Evolutionary conservation across 2,888 invertebrate genomes (phyloP).

Genomic region (Hydrotaea cyrtoneurina): DNA sequence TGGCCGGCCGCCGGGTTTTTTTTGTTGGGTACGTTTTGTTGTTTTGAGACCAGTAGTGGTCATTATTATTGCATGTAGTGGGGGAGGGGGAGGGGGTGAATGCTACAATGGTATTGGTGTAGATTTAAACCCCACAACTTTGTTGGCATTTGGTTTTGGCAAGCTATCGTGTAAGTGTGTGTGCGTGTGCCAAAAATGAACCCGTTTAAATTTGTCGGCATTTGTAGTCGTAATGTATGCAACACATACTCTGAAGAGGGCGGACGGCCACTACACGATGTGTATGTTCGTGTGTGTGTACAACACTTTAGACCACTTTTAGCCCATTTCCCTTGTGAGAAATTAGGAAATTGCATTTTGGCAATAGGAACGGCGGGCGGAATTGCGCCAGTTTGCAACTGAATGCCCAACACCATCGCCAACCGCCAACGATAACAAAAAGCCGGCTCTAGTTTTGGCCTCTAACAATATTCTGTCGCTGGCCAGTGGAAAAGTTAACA

Average conservation of each 20-base stretch:
- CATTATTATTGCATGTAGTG: slow-evolving; percentile 61
- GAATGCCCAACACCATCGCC: slow-evolving; percentile 16
- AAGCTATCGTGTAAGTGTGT: not conserved
- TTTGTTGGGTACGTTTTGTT: not conserved
- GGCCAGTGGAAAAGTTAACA: slow-evolving; percentile 4
- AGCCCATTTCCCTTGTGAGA: slow-evolving; percentile 76
- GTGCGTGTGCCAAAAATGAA: slow-evolving; percentile 41
- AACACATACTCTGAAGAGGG: slow-evolving; percentile 5
- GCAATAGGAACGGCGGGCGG: slow-evolving; percentile 56
- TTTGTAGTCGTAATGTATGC: slow-evolving; percentile 25
- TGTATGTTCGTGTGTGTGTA: slow-evolving; percentile 27
- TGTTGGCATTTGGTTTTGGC: slow-evolving; percentile 44
- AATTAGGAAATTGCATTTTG: slow-evolving; percentile 78
- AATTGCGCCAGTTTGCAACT: slow-evolving; percentile 50
- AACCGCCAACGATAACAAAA: slow-evolving; percentile 18
- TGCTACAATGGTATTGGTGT: no score
- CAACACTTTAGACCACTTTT: slow-evolving; percentile 71
- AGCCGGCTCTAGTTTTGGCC: slow-evolving; percentile 38
- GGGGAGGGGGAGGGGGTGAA: slow-evolving; percentile 5
- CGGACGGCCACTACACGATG: not conserved
- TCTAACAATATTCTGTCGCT: slow-evolving; percentile 13
- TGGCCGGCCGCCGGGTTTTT: not conserved
- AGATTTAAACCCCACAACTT: not conserved
- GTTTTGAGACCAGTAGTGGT: slow-evolving; percentile 33
- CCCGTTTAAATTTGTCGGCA: slow-evolving; percentile 24